Conservation (phyloP, 2,888 invertebrate species). For the Hemicrepidius hirtus region DNA sequence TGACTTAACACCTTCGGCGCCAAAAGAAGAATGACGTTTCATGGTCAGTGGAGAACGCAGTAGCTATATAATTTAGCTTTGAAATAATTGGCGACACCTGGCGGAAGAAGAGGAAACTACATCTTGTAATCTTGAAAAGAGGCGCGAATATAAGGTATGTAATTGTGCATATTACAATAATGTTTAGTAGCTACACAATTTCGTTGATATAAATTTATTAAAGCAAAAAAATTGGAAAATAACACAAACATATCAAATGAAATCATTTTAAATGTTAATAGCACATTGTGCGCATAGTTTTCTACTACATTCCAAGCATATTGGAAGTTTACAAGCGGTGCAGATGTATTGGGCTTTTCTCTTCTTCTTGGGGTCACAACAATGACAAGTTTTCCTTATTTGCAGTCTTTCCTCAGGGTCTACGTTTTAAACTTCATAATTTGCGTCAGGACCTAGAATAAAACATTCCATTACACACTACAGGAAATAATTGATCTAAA, state of each 20-base stretch:
- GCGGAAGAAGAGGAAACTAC: no score
- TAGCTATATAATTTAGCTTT: no score
- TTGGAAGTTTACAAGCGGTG: conserved; percentile 11
- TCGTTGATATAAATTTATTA: no score
- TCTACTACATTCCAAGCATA: conserved; percentile 11
- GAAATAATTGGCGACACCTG: no score
- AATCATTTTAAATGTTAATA: not conserved
- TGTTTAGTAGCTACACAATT: not conserved
- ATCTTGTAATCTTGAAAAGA: no score
- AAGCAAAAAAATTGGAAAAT: no score
- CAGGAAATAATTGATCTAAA: not conserved
- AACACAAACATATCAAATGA: no score
- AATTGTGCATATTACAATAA: not conserved
- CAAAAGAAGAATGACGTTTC: no score
- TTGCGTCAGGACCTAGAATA: conserved; percentile 1
- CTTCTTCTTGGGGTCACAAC: conserved; percentile 11
- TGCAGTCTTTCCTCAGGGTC: not conserved
- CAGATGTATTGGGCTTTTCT: conserved; percentile 2
- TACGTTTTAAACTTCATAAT: not conserved
- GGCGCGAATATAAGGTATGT: no score
- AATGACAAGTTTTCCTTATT: not conserved
- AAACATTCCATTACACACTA: not conserved
- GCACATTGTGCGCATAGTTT: not conserved
- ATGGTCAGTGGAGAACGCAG: no score
- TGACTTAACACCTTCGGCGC: no score